Conservation (phyloP, 2,113 vertebrate genomes). For the Ceuthmochares aereus region DNA sequence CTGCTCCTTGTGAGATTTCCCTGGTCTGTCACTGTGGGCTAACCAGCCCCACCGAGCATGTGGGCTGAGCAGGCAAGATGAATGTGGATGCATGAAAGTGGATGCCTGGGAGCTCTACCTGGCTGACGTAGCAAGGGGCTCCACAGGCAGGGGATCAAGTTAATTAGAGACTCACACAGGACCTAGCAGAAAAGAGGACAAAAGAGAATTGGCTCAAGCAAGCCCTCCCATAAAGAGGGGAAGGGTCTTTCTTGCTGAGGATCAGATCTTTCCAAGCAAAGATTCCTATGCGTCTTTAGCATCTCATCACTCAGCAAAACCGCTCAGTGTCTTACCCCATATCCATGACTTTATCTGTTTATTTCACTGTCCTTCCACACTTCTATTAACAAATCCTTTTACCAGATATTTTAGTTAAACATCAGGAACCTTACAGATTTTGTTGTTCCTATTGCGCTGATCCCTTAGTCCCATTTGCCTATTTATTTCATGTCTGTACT, state of each 20-base stretch:
- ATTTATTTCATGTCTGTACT: neutral
- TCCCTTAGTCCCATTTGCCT: neutral
- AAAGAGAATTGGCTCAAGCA: neutral
- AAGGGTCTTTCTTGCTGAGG: neutral
- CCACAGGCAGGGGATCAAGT: too few relatives aligned
- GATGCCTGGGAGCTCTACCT: neutral
- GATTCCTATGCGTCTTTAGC: neutral
- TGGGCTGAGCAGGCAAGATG: neutral
- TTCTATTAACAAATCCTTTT: neutral
- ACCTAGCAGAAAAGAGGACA: neutral
- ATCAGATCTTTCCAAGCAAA: neutral
- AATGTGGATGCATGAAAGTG: rapidly evolving
- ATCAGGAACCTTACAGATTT: neutral
- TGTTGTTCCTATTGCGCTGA: neutral
- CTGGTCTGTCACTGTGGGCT: neutral
- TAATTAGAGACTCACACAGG: rapidly evolving
- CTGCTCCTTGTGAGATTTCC: neutral
- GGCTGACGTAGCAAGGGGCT: rapidly evolving
- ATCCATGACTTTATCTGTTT: neutral
- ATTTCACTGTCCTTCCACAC: neutral
- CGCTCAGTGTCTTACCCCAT: neutral
- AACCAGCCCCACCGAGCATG: neutral
- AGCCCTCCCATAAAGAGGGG: neutral
- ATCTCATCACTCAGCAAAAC: neutral
- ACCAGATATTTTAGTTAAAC: neutral